phyloP scores from a whole-genome alignment of 2,797 vertebrate species.

The Urocyon cinereoargenteus region DNA sequence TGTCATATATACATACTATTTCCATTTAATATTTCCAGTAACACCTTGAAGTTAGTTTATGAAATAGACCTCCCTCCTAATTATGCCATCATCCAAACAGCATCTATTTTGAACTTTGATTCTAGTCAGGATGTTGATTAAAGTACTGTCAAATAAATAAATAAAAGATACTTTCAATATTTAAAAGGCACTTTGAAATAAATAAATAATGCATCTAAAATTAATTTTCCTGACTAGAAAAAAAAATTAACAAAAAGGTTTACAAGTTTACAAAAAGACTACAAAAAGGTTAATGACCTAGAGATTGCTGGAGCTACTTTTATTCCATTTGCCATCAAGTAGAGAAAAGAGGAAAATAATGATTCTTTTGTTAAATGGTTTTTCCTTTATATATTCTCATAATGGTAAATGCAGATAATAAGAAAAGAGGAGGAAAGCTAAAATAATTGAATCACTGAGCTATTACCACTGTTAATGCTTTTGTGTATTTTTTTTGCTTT shows the following conservation, averaged over 20 bases:
- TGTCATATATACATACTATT: neutral
- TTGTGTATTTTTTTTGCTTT: neutral
- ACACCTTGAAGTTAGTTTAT: neutral
- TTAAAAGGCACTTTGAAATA: slow-evolving; percentile 24
- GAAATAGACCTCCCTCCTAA: neutral
- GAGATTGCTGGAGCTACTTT: neutral
- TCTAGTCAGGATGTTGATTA: neutral
- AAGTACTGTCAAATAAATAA: neutral
- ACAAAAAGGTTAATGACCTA: neutral
- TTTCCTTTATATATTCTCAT: neutral
- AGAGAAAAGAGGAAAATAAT: neutral
- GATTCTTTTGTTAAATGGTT: neutral
- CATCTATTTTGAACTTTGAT: slow-evolving; percentile 15
- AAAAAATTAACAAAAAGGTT: neutral
- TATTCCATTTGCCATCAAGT: neutral
- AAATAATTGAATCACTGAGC: neutral
- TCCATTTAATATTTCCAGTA: neutral
- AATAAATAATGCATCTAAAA: neutral
- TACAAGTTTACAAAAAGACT: neutral
- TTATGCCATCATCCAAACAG: neutral
- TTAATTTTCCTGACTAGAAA: neutral
- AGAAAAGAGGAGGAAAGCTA: neutral
- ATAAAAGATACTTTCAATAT: neutral
- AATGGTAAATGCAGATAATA: neutral
- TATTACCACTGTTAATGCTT: neutral